phyloP scores from a whole-genome alignment of 2,888 invertebrate genomes.

The Dynastes grantii region DNA sequence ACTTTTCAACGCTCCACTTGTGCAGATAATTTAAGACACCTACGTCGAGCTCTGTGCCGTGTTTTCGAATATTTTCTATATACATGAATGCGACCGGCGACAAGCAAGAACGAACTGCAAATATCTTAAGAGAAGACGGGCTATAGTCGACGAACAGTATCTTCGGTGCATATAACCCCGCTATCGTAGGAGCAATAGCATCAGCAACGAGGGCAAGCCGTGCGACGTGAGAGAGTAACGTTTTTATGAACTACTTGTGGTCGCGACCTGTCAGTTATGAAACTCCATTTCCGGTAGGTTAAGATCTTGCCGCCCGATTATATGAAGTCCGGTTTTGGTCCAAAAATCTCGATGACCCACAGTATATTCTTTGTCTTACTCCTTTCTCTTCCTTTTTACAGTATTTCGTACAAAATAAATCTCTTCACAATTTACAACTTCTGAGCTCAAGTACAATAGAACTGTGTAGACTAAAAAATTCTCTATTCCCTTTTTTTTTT shows the following conservation, averaged over 20 bases:
- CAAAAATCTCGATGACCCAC: neutral
- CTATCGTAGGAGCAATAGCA: constrained; percentile 1
- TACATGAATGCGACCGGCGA: no score
- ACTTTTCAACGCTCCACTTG: constrained; percentile 45
- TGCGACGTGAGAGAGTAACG: constrained; percentile 12
- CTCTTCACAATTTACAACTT: no score
- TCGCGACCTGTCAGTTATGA: constrained; percentile 13
- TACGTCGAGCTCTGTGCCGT: constrained; percentile 1
- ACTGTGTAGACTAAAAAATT: no score
- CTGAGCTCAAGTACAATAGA: no score
- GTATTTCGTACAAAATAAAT: no score
- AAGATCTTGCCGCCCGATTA: constrained; percentile 3
- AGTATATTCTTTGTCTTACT: neutral
- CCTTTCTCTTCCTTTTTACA: neutral
- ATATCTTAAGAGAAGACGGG: neutral
- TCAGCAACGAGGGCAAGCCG: constrained; percentile 16
- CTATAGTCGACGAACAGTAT: neutral
- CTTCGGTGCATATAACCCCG: neutral
- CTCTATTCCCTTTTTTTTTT: no score
- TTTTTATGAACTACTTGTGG: constrained; percentile 24
- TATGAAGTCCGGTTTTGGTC: constrained; percentile 13
- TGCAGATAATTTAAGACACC: constrained; percentile 34
- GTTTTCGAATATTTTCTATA: neutral
- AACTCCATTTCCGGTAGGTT: constrained; percentile 4
- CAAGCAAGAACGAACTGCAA: neutral